Percentiles rank a stretch among this genome's conserved stretches.
Conservation (phyloP, 2,888 invertebrate species). For the Eilema griseolum region DNA sequence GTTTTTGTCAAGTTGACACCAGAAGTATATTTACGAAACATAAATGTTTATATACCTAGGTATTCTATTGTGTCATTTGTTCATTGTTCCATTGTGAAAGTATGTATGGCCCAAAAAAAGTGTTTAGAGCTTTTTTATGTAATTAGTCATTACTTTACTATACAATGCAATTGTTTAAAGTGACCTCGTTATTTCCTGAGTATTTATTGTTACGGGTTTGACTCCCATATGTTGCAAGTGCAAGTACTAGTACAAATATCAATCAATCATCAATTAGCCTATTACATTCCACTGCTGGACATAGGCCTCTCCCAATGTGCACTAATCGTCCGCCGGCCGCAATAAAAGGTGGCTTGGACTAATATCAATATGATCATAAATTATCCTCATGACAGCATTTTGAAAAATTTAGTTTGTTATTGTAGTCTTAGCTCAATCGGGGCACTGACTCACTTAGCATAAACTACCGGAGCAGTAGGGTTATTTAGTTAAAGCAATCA, state of each 20-base stretch:
- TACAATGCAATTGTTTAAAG: background rate
- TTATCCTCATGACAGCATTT: background rate
- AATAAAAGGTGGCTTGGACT: too few species aligned
- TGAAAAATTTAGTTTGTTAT: background rate
- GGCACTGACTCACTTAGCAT: background rate
- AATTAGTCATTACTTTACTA: background rate
- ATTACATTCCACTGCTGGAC: too few species aligned
- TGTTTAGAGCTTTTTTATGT: conserved; percentile 1
- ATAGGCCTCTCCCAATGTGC: too few species aligned
- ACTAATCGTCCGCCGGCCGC: too few species aligned
- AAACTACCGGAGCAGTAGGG: background rate
- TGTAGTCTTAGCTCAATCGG: background rate
- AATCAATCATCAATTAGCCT: too few species aligned
- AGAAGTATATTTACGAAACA: background rate
- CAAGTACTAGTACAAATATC: too few species aligned
- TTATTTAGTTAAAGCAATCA: too few species aligned
- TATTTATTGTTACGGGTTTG: background rate
- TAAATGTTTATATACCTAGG: background rate
- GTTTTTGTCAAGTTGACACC: background rate
- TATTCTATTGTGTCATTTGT: conserved; percentile 1
- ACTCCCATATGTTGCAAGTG: background rate
- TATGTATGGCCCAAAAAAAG: background rate
- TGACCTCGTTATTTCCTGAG: background rate
- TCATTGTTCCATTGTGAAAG: conserved; percentile 1
- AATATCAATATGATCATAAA: background rate